phyloP scores from a whole-genome alignment of 2,113 vertebrate genomes.

The Urocolius indicus region DNA sequence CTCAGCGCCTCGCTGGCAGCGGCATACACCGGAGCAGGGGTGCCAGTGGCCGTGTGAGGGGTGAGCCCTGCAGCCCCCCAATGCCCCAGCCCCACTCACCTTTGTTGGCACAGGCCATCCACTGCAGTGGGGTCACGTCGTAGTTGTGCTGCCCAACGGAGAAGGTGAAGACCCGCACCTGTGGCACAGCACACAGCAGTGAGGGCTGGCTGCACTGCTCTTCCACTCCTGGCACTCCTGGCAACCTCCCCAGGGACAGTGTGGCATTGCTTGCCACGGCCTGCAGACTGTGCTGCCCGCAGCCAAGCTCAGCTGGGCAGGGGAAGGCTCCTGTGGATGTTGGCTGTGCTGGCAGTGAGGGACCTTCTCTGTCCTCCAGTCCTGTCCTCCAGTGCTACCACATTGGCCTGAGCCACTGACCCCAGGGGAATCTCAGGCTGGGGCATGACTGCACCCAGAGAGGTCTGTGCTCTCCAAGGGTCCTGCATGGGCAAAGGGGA shows the following conservation, averaged over 20 bases:
- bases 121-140: constrained; percentile 96
- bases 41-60: accelerated
- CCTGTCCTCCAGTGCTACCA: background rate
- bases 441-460: background rate
- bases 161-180: constrained; percentile 96
- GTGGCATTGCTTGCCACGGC: background rate
- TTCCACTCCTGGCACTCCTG: accelerated
- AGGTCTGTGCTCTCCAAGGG: background rate
- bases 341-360: background rate
- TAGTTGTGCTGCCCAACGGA: constrained; percentile 99
- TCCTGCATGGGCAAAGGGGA: background rate
- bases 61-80: background rate
- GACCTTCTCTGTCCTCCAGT: background rate
- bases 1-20: accelerated
- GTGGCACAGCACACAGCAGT: accelerated
- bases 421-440: background rate
- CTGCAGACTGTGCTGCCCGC: accelerated
- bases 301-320: background rate
- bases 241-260: background rate
- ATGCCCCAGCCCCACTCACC: constrained; percentile 69
- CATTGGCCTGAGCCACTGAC: background rate
- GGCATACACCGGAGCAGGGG: accelerated
- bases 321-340: background rate
- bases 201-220: accelerated
- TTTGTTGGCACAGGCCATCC: constrained; percentile 99